These are phyloP conservation scores for Solenopsis fugax DNA, from an alignment of 1,140 invertebrate genomes.

Conservation along the genomic window DNA sequence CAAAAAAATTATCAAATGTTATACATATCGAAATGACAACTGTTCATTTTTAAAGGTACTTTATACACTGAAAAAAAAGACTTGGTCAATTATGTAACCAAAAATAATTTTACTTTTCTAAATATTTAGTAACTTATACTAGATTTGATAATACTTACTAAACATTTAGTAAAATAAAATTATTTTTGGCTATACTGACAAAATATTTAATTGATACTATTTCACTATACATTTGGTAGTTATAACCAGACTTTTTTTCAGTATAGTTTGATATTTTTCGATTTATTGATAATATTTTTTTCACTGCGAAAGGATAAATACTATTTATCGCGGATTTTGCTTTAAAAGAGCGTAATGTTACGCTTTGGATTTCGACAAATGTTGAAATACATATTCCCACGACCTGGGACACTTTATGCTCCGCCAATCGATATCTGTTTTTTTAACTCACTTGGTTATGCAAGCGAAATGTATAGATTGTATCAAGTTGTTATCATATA, in stretches of 20 bases:
- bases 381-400: not conserved
- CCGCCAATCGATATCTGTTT: not conserved
- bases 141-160: no score
- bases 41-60: not conserved
- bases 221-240: no score
- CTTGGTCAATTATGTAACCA: no score
- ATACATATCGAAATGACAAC: not conserved
- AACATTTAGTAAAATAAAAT: no score
- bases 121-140: no score
- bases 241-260: no score
- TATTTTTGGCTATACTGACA: no score
- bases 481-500: not conserved
- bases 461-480: conserved; percentile 7
- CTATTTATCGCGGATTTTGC: not conserved
- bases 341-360: not conserved
- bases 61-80: no score
- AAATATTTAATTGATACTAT: no score
- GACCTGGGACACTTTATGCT: not conserved
- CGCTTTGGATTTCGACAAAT: not conserved
- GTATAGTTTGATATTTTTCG: not conserved
- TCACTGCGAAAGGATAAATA: not conserved
- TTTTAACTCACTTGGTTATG: conserved; percentile 11
- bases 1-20: not conserved
- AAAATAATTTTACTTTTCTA: no score
- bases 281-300: not conserved